Evolutionary conservation across 2,113 vertebrate species (phyloP), one percentile per base, ranked within the genome.

Genomic region (Ramphastos sulfuratus): DNA sequence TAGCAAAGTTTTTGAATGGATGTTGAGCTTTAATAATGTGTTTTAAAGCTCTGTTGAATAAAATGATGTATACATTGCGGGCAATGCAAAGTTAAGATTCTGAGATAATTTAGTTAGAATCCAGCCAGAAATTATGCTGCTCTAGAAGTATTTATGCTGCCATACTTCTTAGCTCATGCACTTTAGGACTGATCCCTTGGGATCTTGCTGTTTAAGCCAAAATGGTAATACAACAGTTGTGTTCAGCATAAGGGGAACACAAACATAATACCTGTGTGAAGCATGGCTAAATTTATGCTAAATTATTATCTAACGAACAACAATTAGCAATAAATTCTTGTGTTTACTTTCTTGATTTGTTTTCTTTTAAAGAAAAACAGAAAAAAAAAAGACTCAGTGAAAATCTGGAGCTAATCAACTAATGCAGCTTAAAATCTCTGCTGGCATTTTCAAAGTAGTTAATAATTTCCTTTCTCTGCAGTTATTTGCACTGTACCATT

Each of bases 331-430:
- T 50, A 88, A n/a, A 31, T 55, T 85, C 19, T 67, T 67, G 5
- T 12, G 46, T 71, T 94, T 82, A 71, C 9, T 70, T 83, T 74
- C 69, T 87, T 30, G 13, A 33, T 71, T 75, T 93, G 33, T 74
- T 91, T 91, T 50, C 48, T 80, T 85, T 82, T 61, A 65, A 84
- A 72, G 10, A 19, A 73, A 60, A 80, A 61, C 28, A 20, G 19
- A 69, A 20, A 37, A 37, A 20, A 19, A 69, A 20, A 28, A 25
- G 25, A 15, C 25, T 1, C 24, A 73, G 24, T 48, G 48, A 89
- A 92, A 94, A 90, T 82, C 90, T 92, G 94, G 80, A 89, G 50
- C 28, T 88, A 88, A 95, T 92, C 91, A 92, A 55, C n/a, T 75
- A 90, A 94, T 69, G 54, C n/a, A 65, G 44, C 69, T 83, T 91